Conservation (phyloP, 2,888 invertebrate species). For the Agrochola lota region DNA sequence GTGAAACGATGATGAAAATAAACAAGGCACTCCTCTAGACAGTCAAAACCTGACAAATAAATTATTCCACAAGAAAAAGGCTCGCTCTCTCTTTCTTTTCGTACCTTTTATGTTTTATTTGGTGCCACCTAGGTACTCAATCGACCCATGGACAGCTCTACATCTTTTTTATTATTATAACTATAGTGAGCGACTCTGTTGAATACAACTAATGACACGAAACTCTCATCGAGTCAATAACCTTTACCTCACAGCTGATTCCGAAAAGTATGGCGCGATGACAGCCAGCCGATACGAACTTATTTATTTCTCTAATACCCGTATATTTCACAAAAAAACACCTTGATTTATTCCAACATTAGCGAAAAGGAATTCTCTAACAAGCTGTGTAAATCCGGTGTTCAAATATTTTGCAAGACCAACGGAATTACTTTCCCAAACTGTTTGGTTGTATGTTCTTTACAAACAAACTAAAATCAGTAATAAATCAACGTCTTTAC, state of each 20-base stretch:
- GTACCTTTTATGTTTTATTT: too few species aligned
- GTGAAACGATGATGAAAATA: background rate
- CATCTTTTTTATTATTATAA: background rate
- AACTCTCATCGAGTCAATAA: slow-evolving; percentile 54
- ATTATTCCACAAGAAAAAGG: background rate
- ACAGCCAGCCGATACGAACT: slow-evolving; percentile 36
- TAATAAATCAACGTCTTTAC: slow-evolving; percentile 70
- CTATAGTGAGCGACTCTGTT: background rate
- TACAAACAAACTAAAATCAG: slow-evolving; percentile 69
- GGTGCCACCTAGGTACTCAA: too few species aligned
- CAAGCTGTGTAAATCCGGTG: slow-evolving; percentile 60
- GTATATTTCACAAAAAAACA: slow-evolving; percentile 23
- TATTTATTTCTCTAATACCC: slow-evolving; percentile 36
- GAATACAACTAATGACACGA: slow-evolving; percentile 14
- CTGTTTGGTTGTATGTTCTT: slow-evolving; percentile 61
- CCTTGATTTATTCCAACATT: slow-evolving; percentile 63
- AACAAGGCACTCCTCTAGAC: background rate
- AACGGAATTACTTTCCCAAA: slow-evolving; percentile 57
- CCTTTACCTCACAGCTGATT: slow-evolving; percentile 47
- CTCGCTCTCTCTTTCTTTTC: too few species aligned
- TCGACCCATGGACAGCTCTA: background rate
- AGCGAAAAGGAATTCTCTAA: slow-evolving; percentile 57
- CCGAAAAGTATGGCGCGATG: slow-evolving; percentile 25
- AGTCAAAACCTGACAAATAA: background rate
- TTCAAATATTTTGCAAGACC: slow-evolving; percentile 61